A percentile compares a stretch with the other conserved stretches of the same genome.
phyloP scores from a whole-genome alignment of 2,888 invertebrate species.

The Litoditis marina region DNA sequence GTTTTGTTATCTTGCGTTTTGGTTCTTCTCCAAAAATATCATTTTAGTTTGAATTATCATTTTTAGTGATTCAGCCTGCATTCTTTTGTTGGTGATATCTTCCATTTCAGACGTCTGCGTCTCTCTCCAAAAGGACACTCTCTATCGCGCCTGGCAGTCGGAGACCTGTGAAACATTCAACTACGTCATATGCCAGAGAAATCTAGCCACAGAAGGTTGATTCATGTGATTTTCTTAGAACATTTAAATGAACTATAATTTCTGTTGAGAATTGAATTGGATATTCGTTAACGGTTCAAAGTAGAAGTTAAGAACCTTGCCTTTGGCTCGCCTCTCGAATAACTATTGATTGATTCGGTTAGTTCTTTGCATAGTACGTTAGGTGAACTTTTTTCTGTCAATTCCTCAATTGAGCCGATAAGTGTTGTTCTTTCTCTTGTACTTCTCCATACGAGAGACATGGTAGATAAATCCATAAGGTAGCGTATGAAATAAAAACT shows the following conservation, averaged over 20 bases:
- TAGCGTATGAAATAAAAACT: neutral
- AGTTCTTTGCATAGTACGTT: too few species aligned
- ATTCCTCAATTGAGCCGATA: too few species aligned
- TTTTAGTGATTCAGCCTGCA: too few species aligned
- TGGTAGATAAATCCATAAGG: too few species aligned
- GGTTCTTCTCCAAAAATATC: neutral
- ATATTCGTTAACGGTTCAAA: too few species aligned
- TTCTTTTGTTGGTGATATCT: too few species aligned
- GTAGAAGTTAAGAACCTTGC: too few species aligned
- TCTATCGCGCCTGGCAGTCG: slow-evolving; percentile 34
- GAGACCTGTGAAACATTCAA: slow-evolving; percentile 25
- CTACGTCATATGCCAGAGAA: slow-evolving; percentile 33
- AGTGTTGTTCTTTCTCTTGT: neutral
- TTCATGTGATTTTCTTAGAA: neutral
- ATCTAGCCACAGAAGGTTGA: slow-evolving; percentile 3
- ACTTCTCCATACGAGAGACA: too few species aligned
- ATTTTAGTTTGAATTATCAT: neutral
- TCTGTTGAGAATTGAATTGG: neutral
- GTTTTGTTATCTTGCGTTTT: too few species aligned
- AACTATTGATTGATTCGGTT: too few species aligned
- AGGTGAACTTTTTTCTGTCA: too few species aligned
- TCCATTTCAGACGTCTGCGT: slow-evolving; percentile 37
- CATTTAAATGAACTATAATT: neutral
- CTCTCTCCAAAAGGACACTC: slow-evolving; percentile 22
- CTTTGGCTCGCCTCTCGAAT: too few species aligned